Evolutionary conservation across 2,888 invertebrate genomes (phyloP), one percentile per base, ranked within the genome.

Genomic region (Tricholauxania praeusta): DNA sequence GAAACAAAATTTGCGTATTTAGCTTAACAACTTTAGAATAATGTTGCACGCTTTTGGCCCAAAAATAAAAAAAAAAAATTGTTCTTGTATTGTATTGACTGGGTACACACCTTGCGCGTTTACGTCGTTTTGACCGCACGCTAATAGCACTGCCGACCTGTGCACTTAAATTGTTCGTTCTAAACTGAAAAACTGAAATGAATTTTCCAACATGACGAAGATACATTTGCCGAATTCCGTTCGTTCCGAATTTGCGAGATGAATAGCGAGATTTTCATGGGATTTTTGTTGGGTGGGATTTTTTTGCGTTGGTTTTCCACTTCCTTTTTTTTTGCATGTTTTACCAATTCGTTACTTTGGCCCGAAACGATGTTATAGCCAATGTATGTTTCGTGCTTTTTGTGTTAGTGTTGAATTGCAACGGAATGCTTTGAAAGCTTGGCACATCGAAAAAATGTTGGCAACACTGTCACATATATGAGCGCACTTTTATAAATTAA

Each of bases 131-230:
- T 75, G 75, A 77, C 79, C 47, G 55, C 52, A n/a, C 72, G 59
- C 59, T 32, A 19, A 51, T 51, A 51, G 52, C 39, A 78, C 80
- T 79, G 10, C 39, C 39, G 81, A 83, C 83, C 84, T 83, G 78
- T 80, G 77, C 85, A 80, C 81, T 81, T 82, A 82, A 85, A 82
- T 82, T 80, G 86, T 83, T 84, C 84, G 84, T 83, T 85, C 83
- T 83, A 82, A 85, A 85, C 85, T 85, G 84, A 85, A 81, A 79
- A 71, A 80, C 15, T 53, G 39, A 57, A 47, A 32, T 53, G 70
- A 65, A 66, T 70, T 69, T 70, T 71, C 71, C 71, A 65, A 64
- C 66, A 65, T 52, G 63, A 57, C 73, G 73, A 64, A 64, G 69
- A 52, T 51, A 59, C 69, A 69, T 51, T 60, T 60, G 67, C 69